A percentile compares a stretch with the other conserved stretches of the same genome.
Evolutionary conservation across 1,140 invertebrate species (phyloP).

Genomic region (Ostrea edulis): DNA sequence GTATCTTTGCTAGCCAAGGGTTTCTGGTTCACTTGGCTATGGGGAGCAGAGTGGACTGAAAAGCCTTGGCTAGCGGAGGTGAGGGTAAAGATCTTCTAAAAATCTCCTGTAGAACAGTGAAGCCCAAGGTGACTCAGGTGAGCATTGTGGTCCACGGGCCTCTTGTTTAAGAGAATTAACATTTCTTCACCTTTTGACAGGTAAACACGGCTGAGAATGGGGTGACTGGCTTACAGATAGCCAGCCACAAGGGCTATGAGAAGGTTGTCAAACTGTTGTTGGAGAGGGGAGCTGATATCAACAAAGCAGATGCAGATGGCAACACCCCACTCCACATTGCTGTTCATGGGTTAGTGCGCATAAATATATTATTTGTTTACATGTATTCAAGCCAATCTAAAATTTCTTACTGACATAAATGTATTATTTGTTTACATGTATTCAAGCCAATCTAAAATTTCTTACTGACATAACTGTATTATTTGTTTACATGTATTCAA

Average conservation of each 20-base stretch:
- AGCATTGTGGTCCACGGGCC: no score
- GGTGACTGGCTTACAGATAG: slow-evolving; percentile 47
- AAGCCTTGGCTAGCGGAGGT: no score
- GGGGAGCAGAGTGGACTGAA: no score
- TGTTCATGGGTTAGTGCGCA: slow-evolving; percentile 38
- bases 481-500: slow-evolving; percentile 20
- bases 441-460: not conserved
- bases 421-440: slow-evolving; percentile 14
- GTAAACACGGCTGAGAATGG: slow-evolving; percentile 43
- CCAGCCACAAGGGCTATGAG: slow-evolving; percentile 46
- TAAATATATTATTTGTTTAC: not conserved
- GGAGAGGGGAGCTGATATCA: slow-evolving; percentile 43
- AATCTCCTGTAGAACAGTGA: no score
- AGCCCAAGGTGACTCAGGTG: no score
- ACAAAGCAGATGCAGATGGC: slow-evolving; percentile 45
- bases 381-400: slow-evolving; percentile 10
- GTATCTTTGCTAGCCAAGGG: no score
- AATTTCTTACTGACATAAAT: slow-evolving; percentile 8
- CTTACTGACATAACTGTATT: not conserved
- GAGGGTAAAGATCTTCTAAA: no score
- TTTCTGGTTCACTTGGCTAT: no score
- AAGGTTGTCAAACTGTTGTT: slow-evolving; percentile 50
- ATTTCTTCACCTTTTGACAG: slow-evolving; percentile 13
- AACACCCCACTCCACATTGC: slow-evolving; percentile 58
- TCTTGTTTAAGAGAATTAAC: no score